Conservation (phyloP, 2,113 vertebrate species). For the Nestor notabilis region DNA sequence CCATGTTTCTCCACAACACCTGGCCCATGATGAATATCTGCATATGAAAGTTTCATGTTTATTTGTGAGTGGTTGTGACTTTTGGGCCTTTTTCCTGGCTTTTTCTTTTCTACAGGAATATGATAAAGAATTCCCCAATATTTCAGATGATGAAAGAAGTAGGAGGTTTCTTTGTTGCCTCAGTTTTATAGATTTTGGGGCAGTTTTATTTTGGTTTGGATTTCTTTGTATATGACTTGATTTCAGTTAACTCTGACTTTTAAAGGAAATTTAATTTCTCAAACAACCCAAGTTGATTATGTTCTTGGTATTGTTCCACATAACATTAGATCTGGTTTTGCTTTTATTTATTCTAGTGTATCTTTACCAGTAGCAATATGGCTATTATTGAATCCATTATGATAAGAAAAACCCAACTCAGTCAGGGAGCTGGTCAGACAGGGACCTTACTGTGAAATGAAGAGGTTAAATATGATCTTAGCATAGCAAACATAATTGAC, state of each 20-base stretch:
- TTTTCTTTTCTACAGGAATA: background rate
- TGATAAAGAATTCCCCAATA: background rate
- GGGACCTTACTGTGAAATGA: background rate
- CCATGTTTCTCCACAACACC: background rate
- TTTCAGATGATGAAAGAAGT: background rate
- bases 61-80: background rate
- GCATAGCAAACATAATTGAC: background rate
- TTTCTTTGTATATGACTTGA: background rate
- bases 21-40: background rate
- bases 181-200: background rate
- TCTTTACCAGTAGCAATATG: background rate
- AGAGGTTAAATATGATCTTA: background rate
- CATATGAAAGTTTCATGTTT: background rate
- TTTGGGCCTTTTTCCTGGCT: background rate
- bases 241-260: background rate
- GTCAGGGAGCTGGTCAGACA: background rate
- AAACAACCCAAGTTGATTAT: background rate
- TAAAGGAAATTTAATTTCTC: background rate
- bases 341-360: background rate
- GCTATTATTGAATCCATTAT: background rate
- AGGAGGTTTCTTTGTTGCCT: background rate
- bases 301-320: background rate
- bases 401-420: background rate
- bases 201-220: background rate
- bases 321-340: background rate